A percentile compares a stretch with the other conserved stretches of the same genome.
Evolutionary conservation across 1,140 invertebrate genomes (phyloP).

Genomic region (Drosophila dunni): DNA sequence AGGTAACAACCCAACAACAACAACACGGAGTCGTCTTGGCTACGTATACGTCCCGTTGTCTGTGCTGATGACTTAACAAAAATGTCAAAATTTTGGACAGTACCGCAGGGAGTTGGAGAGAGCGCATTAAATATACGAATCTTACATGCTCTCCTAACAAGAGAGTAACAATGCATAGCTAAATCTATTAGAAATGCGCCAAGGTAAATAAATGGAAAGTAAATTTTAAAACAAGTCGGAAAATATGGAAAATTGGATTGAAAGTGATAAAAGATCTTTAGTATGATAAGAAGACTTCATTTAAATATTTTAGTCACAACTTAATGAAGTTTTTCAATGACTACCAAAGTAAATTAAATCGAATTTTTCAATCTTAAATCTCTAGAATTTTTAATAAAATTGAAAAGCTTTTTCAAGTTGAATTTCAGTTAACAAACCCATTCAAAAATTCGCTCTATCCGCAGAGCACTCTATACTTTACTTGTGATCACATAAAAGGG

Average conservation of each 20-base stretch:
- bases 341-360: too few species aligned
- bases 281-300: too few species aligned
- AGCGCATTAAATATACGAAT: constrained; percentile 22
- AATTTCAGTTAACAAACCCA: neutral
- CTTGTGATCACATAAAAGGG: constrained; percentile 53
- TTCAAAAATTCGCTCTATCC: constrained; percentile 8
- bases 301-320: too few species aligned
- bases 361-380: too few species aligned
- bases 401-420: neutral
- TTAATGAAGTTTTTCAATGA: too few species aligned
- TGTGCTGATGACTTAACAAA: constrained; percentile 80
- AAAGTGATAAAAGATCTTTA: too few species aligned
- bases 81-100: constrained; percentile 68
- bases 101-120: neutral
- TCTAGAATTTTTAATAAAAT: too few species aligned
- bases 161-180: constrained; percentile 5
- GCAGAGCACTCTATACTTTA: constrained; percentile 1
- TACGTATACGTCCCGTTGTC: constrained; percentile 59
- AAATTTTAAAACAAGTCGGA: neutral
- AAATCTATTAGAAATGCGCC: constrained; percentile 17
- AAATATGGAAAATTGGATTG: neutral
- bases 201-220: neutral
- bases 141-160: constrained; percentile 25
- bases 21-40: constrained; percentile 42
- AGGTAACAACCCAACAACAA: constrained; percentile 72